Base-by-base conservation (phyloP, 1,140 invertebrate genomes). In the Papilio helenus region DNA sequence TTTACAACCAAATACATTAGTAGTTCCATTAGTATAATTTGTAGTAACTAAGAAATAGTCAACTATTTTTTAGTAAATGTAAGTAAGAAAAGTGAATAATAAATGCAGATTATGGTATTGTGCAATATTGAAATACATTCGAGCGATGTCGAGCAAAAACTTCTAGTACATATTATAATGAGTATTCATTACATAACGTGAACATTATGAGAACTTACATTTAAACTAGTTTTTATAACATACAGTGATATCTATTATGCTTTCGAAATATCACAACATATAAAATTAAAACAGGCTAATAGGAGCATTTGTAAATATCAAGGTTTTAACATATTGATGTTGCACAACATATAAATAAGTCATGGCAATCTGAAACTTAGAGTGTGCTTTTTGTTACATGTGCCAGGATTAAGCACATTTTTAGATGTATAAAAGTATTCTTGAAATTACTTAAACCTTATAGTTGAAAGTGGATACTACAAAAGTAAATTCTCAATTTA, bases 321-420 rank as follows among this genome's bases (percentile, higher is more conserved):
- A 61, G 58, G 58, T 26, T 61, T 79, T 46, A 79, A 79, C 42
- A 68, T 79, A 79, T 79, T 10, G 20, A 49, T 16, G 18, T 61
- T 42, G 79, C 29, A 1, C 20, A 72, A 74, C 49, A 55, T 79
- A 39, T 61, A 39, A 58, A 73, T 51, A 79, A 72, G 79, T 79
- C 79, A 79, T 44, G 34, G 68, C 55, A 58, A 73, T 73, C 26
- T 20, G 20, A 61, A 73, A 23, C 58, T 16, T 10, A 55, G 51
- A 26, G 23, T 61, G 10, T 61, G 14, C 3, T 61, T 61, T 61
- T 61, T 61, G 26, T 61, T 61, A 58, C 8, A 20, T 61, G 3
- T 23, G 23, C 14, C 20, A 14, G 10, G 58, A 61, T 23, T 61
- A 12, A 12, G 20, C 7, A 20, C 4, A 58, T 1, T 58, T 58